Base-by-base conservation (phyloP, 2,113 vertebrate species). In the Meleagris gallopavo region DNA sequence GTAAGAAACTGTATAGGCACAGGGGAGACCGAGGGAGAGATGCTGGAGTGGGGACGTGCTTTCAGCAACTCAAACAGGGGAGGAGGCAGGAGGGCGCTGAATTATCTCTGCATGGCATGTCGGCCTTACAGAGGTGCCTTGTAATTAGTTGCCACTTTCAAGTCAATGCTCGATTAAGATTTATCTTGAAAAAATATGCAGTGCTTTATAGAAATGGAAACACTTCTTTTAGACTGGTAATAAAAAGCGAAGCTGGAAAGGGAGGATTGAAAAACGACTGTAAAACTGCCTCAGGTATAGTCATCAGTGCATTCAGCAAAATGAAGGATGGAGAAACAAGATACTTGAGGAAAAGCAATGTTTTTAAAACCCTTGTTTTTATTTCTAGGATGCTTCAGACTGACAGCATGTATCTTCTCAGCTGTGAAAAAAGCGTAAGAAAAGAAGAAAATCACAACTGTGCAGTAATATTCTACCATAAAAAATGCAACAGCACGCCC, bases 61-160 rank as follows among this genome's bases (percentile, higher is more conserved):
- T 41, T 21, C 78, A 61, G 78, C 43, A 54, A 11, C 36, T 30
- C 22, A 13, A 60, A 54, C 0, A 2, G 50, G 20, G 24, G 9
- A 10, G 85, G 52, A 77, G 58, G 55, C 60, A 0, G 0, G 7
- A 2, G 1, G 34, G 14, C 0, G 0, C 18, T 60, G 46, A 86
- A 24, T 81, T 62, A 58, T 18, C 55, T 32, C 54, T 34, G 36
- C 20, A 5, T 19, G 50, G 52, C 52, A 54, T 16, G 25, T 54
- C 9, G 15, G 27, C 52, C 27, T 74, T 73, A 58, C 0, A 0
- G 52, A 48, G 43, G 11, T 43, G n/a, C 75, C 86, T 69, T 8
- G 69, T 86, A 74, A 27, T 82, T 29, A 52, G 32, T 5, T 74
- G 57, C 36, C 77, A 32, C 80, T 88, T 83, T 70, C 52, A 64